Conservation (phyloP, 2,797 vertebrate genomes). For the Moxostoma hubbsi region DNA sequence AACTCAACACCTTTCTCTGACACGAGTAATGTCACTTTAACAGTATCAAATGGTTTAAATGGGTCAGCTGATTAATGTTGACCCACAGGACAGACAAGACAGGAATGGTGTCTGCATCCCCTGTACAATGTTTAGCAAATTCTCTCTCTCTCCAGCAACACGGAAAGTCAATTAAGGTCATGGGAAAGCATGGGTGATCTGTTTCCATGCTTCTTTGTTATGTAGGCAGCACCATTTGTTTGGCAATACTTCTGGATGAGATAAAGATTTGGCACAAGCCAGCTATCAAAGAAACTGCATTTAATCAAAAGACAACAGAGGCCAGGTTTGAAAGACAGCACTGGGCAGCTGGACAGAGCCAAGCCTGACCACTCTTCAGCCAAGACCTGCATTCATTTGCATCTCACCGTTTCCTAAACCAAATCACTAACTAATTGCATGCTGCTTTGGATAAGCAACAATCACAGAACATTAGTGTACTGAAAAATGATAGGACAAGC, state of each 20-base stretch:
- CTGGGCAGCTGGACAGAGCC: slow-evolving; percentile 8
- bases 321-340: slow-evolving; percentile 29
- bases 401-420: slow-evolving; percentile 19
- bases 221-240: slow-evolving; percentile 4
- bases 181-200: slow-evolving; percentile 2
- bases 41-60: slow-evolving; percentile 19
- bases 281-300: not conserved
- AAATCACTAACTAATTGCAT: slow-evolving; percentile 18
- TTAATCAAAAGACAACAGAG: too few relatives aligned
- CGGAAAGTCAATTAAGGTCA: slow-evolving; percentile 34
- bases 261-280: slow-evolving; percentile 27
- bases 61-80: not conserved
- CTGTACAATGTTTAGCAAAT: slow-evolving; percentile 36
- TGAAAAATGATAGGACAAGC: not conserved
- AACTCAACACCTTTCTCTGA: slow-evolving; percentile 5
- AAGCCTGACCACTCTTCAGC: slow-evolving; percentile 25
- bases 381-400: slow-evolving; percentile 39
- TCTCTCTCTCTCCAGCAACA: slow-evolving; percentile 24
- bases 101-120: slow-evolving; percentile 1
- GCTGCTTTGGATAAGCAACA: slow-evolving; percentile 29
- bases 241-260: slow-evolving; percentile 22
- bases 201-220: not conserved
- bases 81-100: slow-evolving; percentile 26
- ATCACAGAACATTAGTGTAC: not conserved
- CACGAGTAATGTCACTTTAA: slow-evolving; percentile 1